Evolutionary conservation across 1,140 invertebrate genomes (phyloP).

Genomic region (Ceratoteleas bidentatus): DNA sequence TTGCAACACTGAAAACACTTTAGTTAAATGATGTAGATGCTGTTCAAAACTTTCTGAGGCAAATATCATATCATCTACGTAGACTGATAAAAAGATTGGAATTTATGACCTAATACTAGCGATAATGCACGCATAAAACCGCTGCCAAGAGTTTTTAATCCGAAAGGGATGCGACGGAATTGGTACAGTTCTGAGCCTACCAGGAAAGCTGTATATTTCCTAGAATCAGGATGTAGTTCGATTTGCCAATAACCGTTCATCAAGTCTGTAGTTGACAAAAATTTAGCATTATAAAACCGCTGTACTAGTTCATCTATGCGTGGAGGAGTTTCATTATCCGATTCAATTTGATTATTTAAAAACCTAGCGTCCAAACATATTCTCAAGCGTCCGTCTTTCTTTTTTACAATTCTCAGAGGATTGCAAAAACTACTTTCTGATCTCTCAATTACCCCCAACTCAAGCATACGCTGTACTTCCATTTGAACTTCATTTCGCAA

Average conservation of each 20-base stretch:
- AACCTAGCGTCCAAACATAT: conserved; percentile 55
- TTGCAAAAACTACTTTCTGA: conserved; percentile 7
- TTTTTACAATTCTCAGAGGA: conserved; percentile 20
- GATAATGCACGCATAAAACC: conserved; percentile 21
- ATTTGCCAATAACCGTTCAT: conserved; percentile 42
- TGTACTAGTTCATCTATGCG: conserved; percentile 28
- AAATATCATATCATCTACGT: conserved; percentile 52
- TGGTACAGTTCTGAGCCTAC: conserved; percentile 10
- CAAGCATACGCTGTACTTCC: conserved; percentile 15
- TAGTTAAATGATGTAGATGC: conserved; percentile 11
- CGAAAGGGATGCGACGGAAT: conserved; percentile 20
- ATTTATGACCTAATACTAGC: conserved; percentile 26
- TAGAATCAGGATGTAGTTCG: conserved; percentile 12
- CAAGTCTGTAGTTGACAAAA: conserved; percentile 22
- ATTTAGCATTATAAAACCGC: conserved; percentile 22
- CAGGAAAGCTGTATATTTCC: conserved; percentile 28
- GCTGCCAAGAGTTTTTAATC: conserved; percentile 18
- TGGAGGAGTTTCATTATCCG: conserved; percentile 46
- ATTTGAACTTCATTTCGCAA: not conserved
- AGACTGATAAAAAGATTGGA: conserved; percentile 38
- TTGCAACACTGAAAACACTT: conserved; percentile 36
- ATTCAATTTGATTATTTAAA: conserved; percentile 35
- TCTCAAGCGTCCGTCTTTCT: conserved; percentile 39
- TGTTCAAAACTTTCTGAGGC: conserved; percentile 22
- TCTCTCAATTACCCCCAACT: conserved; percentile 3